phyloP scores from a whole-genome alignment of 2,797 vertebrate species.

The Myoxocephalus aenaeus region DNA sequence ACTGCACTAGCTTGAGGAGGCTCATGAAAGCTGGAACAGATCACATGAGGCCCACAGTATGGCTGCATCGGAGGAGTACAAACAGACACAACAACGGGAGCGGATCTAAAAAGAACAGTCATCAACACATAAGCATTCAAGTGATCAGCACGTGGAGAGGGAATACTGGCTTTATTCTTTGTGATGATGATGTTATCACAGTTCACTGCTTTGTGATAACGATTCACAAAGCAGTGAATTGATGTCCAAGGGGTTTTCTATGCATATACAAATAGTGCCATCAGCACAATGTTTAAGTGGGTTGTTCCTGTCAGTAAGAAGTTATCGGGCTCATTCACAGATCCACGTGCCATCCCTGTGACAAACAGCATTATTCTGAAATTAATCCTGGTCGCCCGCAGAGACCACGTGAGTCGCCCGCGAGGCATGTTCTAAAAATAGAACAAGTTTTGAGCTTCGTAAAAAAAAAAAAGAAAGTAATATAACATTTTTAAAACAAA shows the following conservation, averaged over 20 bases:
- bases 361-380: not conserved
- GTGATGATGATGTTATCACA: not conserved
- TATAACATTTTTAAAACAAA: no score
- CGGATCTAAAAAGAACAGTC: not conserved
- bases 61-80: not conserved
- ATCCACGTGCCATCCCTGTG: not conserved
- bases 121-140: constrained; percentile 3
- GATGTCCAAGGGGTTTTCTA: not conserved
- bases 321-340: not conserved
- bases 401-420: no score
- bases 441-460: no score
- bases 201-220: not conserved
- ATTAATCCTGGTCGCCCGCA: no score
- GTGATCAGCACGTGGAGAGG: not conserved
- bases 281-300: not conserved
- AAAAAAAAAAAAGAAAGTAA: no score
- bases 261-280: not conserved
- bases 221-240: not conserved
- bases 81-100: constrained; percentile 5
- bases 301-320: not conserved
- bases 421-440: no score
- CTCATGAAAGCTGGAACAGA: constrained; percentile 29
- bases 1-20: not conserved
- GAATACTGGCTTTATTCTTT: not conserved
- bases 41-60: constrained; percentile 6